Evolutionary conservation across 2,113 vertebrate species (phyloP).

Genomic region (Anoplopoma fimbria): DNA sequence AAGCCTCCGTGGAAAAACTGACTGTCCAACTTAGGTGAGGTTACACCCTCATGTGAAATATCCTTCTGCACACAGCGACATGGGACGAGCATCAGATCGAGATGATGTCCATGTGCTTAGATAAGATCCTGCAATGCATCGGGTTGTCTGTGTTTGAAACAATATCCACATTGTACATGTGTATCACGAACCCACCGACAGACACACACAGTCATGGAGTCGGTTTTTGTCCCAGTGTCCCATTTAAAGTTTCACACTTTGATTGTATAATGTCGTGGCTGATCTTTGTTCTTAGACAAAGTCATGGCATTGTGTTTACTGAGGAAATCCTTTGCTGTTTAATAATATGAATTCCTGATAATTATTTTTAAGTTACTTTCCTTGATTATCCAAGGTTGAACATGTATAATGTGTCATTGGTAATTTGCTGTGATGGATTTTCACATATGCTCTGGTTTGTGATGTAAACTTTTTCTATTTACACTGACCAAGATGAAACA

Average conservation of each 20-base stretch:
- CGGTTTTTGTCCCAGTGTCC: not conserved
- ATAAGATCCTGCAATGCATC: not conserved
- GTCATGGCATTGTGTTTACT: not conserved
- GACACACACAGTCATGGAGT: constrained; percentile 4
- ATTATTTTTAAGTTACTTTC: not conserved
- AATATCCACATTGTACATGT: not conserved
- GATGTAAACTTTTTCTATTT: constrained; percentile 10
- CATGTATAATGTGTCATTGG: not conserved
- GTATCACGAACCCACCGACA: not conserved
- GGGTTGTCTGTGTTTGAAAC: not conserved
- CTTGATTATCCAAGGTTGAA: not conserved
- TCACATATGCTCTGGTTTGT: not conserved
- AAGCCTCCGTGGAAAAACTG: constrained; percentile 84
- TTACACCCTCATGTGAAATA: constrained; percentile 17
- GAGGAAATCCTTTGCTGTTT: not conserved
- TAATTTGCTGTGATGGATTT: constrained; percentile 12
- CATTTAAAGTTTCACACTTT: not conserved
- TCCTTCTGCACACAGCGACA: constrained; percentile 13
- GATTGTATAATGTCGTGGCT: not conserved
- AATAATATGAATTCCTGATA: not conserved
- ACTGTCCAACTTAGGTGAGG: constrained; percentile 89
- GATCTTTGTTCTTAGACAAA: not conserved
- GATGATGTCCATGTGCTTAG: not conserved
- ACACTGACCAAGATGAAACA: not conserved
- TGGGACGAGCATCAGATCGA: not conserved